Evolutionary conservation across 2,797 vertebrate genomes (phyloP).

Genomic region (Eleutherodactylus coqui): DNA sequence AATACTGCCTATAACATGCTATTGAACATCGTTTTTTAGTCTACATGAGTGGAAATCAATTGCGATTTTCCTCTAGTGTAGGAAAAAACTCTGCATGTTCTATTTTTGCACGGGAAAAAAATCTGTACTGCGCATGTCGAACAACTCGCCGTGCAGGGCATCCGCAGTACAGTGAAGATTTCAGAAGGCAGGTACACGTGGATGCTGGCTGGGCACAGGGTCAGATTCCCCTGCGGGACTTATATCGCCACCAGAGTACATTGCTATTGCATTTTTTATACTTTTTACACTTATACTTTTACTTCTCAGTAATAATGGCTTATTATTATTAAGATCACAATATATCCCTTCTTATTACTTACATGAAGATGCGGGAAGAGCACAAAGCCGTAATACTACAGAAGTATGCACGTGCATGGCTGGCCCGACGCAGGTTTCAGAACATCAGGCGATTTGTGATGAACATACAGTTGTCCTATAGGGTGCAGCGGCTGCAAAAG

Average conservation of each 20-base stretch:
- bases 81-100: too few relatives aligned
- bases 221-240: too few relatives aligned
- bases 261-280: neutral
- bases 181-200: too few relatives aligned
- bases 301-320: neutral
- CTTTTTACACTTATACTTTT: neutral
- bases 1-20: too few relatives aligned
- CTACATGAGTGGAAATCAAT: too few relatives aligned
- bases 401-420: constrained; percentile 93
- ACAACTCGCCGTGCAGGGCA: too few relatives aligned
- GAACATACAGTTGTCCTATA: constrained; percentile 93
- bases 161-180: too few relatives aligned
- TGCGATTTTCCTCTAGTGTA: too few relatives aligned
- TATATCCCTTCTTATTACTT: neutral
- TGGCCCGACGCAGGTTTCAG: constrained; percentile 91
- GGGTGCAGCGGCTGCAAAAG: constrained; percentile 91
- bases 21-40: too few relatives aligned
- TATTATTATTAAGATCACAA: neutral
- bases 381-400: constrained; percentile 92
- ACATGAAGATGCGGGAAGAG: constrained; percentile 85
- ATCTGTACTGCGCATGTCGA: too few relatives aligned
- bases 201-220: too few relatives aligned
- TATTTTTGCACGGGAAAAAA: too few relatives aligned
- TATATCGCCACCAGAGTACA: neutral
- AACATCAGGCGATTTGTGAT: constrained; percentile 90